Base-by-base conservation (phyloP, 2,797 vertebrate species). In the Sternotherus odoratus region DNA sequence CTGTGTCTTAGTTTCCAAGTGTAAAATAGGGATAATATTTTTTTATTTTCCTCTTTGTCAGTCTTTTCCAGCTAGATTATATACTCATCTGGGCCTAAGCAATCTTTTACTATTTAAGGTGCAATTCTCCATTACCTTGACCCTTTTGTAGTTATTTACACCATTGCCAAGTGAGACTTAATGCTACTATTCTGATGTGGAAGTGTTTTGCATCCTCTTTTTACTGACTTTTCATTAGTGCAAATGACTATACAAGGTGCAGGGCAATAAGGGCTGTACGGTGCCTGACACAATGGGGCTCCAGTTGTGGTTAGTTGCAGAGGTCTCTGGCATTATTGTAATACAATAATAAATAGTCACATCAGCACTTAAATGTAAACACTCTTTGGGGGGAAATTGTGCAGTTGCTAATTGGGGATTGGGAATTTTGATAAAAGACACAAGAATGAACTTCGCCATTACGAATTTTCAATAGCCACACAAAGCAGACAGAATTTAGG, bases 281-380 rank as follows among this genome's bases (percentile, higher is more conserved):
- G 1, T 39, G 54, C 46, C 82, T 33, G 48, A 26, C 0, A 7
- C 57, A 48, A 12, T 84, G 46, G 19, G 54, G 63, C 39, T 86
- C 12, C 33, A 0, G 50, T 85, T 39, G 57, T 88, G 82, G 8
- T 56, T 72, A 90, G 84, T 66, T 82, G 79, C 33, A n/a, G 74
- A 60, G 82, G 57, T 85, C 51, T 43, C 30, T 21, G 46, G 60
- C 4, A 74, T 50, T 75, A 2, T 48, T 43, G 26, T 79, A 2
- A 17, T 87, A 60, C n/a, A 30, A 56, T 28, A 77, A 77, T 0
- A 2, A 77, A 8, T 0, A 0, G 4, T 69, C 0, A 0, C 5
- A 77, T 30, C 1, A 72, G 77, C 79, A 74, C 56, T 48, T 2
- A 78, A 85, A 78, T 49, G 13, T 53, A 90, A 83, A 4, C 0